Conservation (phyloP, 2,113 vertebrate genomes). For the Anthoscopus minutus region DNA sequence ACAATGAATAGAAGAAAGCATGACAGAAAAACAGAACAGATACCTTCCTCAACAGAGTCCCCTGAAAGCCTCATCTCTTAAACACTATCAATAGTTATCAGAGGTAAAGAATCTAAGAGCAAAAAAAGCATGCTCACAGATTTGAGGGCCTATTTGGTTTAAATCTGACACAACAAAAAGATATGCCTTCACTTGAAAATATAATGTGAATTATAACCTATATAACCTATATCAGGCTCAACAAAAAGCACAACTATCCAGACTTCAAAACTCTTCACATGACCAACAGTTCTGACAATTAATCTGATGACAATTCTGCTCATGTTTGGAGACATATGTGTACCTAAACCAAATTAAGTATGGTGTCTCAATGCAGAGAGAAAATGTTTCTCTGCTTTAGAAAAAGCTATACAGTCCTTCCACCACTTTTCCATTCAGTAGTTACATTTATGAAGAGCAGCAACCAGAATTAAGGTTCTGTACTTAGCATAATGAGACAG, state of each 20-base stretch:
- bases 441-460: not conserved
- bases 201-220: not conserved
- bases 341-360: not conserved
- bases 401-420: not conserved
- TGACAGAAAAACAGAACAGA: not conserved
- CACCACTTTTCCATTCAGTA: not conserved
- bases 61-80: not conserved
- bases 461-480: not conserved
- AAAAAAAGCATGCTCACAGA: not conserved
- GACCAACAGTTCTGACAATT: not conserved
- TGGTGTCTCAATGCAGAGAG: not conserved
- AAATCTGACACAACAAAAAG: not conserved
- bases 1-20: not conserved
- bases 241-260: not conserved
- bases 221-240: not conserved
- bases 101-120: not conserved
- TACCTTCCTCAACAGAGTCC: not conserved
- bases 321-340: not conserved
- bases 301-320: not conserved
- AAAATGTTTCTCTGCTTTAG: not conserved
- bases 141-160: not conserved
- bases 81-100: not conserved
- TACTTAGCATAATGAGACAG: not conserved
- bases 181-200: not conserved
- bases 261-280: not conserved